These are phyloP conservation scores for human DNA, from an alignment of 2,113 vertebrate species.

Conservation along the genomic window DNA sequence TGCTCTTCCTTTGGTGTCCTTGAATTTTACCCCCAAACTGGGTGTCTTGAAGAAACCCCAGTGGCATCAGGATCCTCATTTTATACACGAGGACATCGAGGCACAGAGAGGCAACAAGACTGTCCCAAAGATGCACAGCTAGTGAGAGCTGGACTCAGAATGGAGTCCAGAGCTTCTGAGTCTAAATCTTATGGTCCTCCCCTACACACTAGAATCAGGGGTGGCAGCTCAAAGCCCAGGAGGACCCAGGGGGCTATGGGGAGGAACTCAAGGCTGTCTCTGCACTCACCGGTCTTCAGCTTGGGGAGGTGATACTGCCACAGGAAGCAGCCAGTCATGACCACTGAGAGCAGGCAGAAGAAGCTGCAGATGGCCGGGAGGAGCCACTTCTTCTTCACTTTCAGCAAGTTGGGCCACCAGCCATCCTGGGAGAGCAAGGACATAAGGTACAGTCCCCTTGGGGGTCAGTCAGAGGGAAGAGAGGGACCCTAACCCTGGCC, in stretches of 20 bases:
- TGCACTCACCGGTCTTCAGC: constrained; percentile 80
- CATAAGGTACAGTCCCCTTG: neutral
- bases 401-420: constrained; percentile 43
- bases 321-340: constrained; percentile 92
- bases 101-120: neutral
- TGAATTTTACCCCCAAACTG: neutral
- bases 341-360: constrained; percentile 87
- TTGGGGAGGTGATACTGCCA: constrained; percentile 91
- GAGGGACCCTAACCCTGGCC: rapidly evolving
- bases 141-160: neutral
- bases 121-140: neutral
- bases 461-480: neutral
- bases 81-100: neutral
- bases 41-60: neutral
- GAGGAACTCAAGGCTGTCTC: rapidly evolving
- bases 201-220: neutral
- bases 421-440: neutral
- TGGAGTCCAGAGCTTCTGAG: neutral
- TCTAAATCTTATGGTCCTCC: neutral
- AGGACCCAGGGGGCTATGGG: rapidly evolving
- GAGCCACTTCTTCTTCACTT: constrained; percentile 87
- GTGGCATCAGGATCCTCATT: neutral
- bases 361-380: constrained; percentile 82
- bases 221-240: neutral
- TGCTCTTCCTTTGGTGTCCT: neutral